Percentiles rank a stretch among this genome's conserved stretches.
These are phyloP conservation scores for Notocelia uddmanniana DNA, from an alignment of 2,888 invertebrate genomes.

Conservation along the genomic window DNA sequence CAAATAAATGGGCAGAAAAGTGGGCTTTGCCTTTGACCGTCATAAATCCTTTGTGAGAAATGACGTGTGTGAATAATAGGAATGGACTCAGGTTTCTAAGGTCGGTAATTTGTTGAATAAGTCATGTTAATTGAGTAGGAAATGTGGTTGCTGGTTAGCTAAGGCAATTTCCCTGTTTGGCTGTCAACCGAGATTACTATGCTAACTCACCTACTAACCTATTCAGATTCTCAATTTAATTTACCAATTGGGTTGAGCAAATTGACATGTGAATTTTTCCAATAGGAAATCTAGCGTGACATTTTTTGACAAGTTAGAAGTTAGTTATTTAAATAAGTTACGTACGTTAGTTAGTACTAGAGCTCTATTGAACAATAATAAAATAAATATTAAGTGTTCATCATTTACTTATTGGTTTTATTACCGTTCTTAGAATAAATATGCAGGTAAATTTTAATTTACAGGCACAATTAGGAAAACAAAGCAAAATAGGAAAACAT, in stretches of 20 bases:
- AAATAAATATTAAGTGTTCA: no score
- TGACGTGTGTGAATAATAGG: slow-evolving; percentile 27
- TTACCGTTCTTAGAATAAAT: no score
- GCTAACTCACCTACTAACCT: background rate
- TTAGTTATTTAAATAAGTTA: background rate
- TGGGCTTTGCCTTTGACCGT: slow-evolving; percentile 24
- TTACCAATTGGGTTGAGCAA: background rate
- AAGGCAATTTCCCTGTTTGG: slow-evolving; percentile 18
- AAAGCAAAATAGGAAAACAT: background rate
- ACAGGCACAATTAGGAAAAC: no score
- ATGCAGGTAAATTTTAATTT: no score
- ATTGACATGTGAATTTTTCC: background rate
- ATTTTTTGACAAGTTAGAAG: background rate
- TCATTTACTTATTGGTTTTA: no score
- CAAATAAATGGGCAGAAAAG: slow-evolving; percentile 36
- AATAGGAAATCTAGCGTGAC: background rate
- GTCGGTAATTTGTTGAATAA: slow-evolving; percentile 23
- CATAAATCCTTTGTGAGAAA: slow-evolving; percentile 35
- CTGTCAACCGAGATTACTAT: background rate
- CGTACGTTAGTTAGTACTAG: no score
- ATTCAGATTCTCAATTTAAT: background rate
- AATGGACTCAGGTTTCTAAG: slow-evolving; percentile 4
- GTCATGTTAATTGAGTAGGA: slow-evolving; percentile 11
- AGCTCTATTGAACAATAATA: no score
- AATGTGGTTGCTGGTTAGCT: slow-evolving; percentile 1